phyloP scores from a whole-genome alignment of 2,888 invertebrate genomes.

The Eustalomyia histrio region DNA sequence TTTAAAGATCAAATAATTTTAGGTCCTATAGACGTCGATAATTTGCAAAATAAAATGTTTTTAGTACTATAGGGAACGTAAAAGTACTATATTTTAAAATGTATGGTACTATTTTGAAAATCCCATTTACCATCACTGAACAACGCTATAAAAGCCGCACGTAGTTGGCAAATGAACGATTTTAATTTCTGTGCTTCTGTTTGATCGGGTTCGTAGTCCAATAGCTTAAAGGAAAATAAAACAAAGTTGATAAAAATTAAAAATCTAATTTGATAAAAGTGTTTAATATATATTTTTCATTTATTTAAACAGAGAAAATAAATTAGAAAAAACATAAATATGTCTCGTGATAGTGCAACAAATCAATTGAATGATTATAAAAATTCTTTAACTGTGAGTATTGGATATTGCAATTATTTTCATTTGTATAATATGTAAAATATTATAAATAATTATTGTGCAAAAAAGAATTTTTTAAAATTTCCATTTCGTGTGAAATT shows the following conservation, averaged over 20 bases:
- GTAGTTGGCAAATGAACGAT: conserved; percentile 34
- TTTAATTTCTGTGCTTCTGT: conserved; percentile 46
- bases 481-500: conserved; percentile 19
- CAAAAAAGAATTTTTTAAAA: conserved; percentile 1
- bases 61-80: no score
- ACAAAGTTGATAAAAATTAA: conserved; percentile 1
- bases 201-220: conserved; percentile 58
- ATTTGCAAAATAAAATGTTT: no score
- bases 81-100: no score
- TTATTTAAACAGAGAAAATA: conserved; percentile 22
- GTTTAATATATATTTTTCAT: not conserved
- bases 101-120: no score
- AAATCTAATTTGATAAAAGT: conserved; percentile 1
- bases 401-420: not conserved
- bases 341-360: conserved; percentile 82
- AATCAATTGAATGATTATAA: conserved; percentile 84
- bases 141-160: conserved; percentile 49
- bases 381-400: conserved; percentile 82
- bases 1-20: no score
- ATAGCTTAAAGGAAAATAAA: conserved; percentile 3
- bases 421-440: not conserved
- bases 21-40: no score
- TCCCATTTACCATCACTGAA: no score
- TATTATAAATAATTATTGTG: conserved; percentile 4
- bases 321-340: conserved; percentile 53